Evolutionary conservation across 2,113 vertebrate species (phyloP).

Genomic region (Pelecanus crispus): DNA sequence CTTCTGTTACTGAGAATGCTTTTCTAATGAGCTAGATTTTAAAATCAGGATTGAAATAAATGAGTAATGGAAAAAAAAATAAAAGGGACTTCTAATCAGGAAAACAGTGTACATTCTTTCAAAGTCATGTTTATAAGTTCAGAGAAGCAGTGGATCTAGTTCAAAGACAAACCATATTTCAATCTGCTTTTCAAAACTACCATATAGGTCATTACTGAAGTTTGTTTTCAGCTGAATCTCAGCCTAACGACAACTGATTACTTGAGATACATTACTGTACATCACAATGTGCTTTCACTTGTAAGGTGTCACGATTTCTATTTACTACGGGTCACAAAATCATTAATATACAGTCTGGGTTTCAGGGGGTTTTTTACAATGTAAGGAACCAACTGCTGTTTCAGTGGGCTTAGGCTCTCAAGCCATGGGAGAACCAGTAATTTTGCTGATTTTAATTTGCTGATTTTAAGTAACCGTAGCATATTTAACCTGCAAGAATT

Average conservation of each 20-base stretch:
- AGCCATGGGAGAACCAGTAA: neutral
- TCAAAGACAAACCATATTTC: constrained; percentile 42
- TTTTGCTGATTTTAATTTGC: neutral
- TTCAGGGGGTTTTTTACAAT: neutral
- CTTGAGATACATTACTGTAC: neutral
- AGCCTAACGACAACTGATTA: neutral
- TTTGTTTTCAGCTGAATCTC: neutral
- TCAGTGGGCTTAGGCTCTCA: neutral
- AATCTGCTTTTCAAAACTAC: constrained; percentile 15
- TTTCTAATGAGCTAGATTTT: constrained; percentile 46
- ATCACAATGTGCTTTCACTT: neutral
- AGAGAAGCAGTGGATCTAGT: constrained; percentile 24
- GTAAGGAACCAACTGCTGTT: neutral
- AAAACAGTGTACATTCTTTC: constrained; percentile 61
- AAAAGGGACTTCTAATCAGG: constrained; percentile 9
- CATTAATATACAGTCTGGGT: neutral
- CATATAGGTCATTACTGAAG: neutral
- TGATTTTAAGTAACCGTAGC: neutral
- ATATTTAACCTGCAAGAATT: neutral
- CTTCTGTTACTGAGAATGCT: constrained; percentile 23
- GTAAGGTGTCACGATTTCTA: neutral
- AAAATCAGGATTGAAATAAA: constrained; percentile 21
- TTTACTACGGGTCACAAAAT: neutral
- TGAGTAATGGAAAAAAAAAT: constrained; percentile 28
- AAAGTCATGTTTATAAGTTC: constrained; percentile 58